Evolutionary conservation across 1,140 invertebrate genomes (phyloP), one percentile per base, ranked within the genome.

Genomic region (Chrysoperla carnea): DNA sequence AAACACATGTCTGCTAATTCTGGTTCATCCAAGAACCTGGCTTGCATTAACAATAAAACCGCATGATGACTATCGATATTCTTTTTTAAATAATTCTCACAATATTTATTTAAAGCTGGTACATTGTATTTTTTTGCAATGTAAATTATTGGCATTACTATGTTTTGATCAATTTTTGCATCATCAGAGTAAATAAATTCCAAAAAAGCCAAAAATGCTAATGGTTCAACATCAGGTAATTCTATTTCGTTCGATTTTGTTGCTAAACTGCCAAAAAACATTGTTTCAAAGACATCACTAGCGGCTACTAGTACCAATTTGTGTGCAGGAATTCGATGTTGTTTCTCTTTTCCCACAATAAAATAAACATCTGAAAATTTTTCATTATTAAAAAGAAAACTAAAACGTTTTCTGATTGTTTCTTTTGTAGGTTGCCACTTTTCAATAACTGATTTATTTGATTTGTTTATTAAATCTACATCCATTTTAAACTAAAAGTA

Each of bases 41-140:
- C 84, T 55, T 77, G 75, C 0, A 81, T 84, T 29, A 90, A 61
- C 23, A 90, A 60, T 58, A 89, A 68, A 53, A 88, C 89, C 11
- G 84, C 84, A 68, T 89, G 89, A 50, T 88, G 84, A 43, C 77
- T 75, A 36, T 75, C 75, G 15, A 89, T 64, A 59, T 87, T 85
- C 27, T 72, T 70, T 52, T 86, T 81, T 8, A 90, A 61, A 60
- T 85, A 89, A 51, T 88, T 82, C 1, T 89, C 84, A 64, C 86
- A 90, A 47, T 80, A 80, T 48, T 80, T 76, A 55, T 89, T 84
- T 42, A 90, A 60, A 8, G 81, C 77, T 8, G 81, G 79, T 0
- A 89, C 81, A 6, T 81, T 82, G 63, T 90, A 90, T 53, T 90
- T 90, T 52, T 89, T 89, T 6, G 85, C 84, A 7, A 83, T 82